Base-by-base conservation (phyloP, 2,113 vertebrate species). In the Labeo rohita region DNA sequence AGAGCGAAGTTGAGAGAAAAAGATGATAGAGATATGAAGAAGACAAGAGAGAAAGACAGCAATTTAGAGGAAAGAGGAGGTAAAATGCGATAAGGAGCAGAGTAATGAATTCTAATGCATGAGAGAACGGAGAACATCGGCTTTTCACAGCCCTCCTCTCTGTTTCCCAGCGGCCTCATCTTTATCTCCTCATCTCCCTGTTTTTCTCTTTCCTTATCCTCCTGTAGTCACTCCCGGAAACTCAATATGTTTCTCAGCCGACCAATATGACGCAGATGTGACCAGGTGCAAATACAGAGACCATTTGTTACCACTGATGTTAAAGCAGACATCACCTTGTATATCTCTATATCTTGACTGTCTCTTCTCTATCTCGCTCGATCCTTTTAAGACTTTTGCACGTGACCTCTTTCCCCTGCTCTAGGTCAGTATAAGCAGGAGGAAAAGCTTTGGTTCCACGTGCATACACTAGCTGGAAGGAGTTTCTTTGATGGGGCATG, bases 41-140 rank as follows among this genome's bases (percentile, higher is more conserved):
- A 59, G 81, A 59, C 80, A 83, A 83, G 81, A 82, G 61, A 82
- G 47, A 84, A 72, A 84, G 49, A 83, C 81, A 59, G 50, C 81
- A 56, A 59, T 84, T 84, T 73, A 84, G 66, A 59, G 81, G 34
- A 68, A 50, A 84, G 81, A 84, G 52, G 81, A 73, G 81, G 81
- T 56, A 73, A 73, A 84, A 73, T 84, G 66, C 36, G 81, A 84
- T 84, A 84, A 84, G 68, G 66, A 45, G 68, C 18, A 10, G 9
- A 1, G 13, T 84, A 84, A 84, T 84, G 66, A 84, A 84, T 84
- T 84, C 81, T 84, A 84, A 84, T 59, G 80, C 80, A 72, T 73
- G 34, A 73, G 36, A 84, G 81, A 83, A 73, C 18, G 0, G 81
- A 23, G 81, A 73, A 73, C 81, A 84, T 73, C 50, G 3, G 81